Conservation (phyloP, 2,888 invertebrate species). For the Bellardia bayeri region DNA sequence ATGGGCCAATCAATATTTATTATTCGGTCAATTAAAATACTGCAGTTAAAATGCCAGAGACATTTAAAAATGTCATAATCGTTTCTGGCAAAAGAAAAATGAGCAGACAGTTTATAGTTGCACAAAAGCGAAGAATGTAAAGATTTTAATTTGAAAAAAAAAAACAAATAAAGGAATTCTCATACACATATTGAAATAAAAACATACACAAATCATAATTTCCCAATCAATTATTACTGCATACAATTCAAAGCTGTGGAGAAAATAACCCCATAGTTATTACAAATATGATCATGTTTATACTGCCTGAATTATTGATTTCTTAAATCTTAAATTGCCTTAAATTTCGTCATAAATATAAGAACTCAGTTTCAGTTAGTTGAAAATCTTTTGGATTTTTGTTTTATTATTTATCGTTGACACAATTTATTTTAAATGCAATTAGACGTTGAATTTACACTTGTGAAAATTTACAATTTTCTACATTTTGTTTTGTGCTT, state of each 20-base stretch:
- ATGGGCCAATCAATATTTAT: slow-evolving; percentile 17
- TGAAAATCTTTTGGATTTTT: neutral
- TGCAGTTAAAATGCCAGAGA: neutral
- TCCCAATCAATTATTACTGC: neutral
- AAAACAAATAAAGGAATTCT: neutral
- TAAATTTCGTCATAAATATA: neutral
- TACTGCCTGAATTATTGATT: neutral
- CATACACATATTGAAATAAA: neutral
- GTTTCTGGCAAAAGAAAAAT: neutral
- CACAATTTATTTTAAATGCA: slow-evolving; percentile 57
- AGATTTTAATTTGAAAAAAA: neutral
- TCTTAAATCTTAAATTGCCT: slow-evolving; percentile 4
- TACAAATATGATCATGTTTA: neutral
- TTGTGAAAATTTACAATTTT: slow-evolving; percentile 33
- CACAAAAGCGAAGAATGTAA: neutral
- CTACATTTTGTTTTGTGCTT: slow-evolving; percentile 10
- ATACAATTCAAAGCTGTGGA: neutral
- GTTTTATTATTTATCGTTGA: slow-evolving; percentile 13
- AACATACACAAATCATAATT: no score
- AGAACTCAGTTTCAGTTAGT: neutral
- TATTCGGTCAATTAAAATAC: slow-evolving; percentile 12
- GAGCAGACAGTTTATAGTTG: neutral
- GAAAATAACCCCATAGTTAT: neutral
- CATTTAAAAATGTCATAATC: neutral
- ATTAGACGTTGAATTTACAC: slow-evolving; percentile 58